These are phyloP conservation scores for Forbesichthys papilliferus DNA, from an alignment of 2,113 vertebrate species.

Conservation along the genomic window DNA sequence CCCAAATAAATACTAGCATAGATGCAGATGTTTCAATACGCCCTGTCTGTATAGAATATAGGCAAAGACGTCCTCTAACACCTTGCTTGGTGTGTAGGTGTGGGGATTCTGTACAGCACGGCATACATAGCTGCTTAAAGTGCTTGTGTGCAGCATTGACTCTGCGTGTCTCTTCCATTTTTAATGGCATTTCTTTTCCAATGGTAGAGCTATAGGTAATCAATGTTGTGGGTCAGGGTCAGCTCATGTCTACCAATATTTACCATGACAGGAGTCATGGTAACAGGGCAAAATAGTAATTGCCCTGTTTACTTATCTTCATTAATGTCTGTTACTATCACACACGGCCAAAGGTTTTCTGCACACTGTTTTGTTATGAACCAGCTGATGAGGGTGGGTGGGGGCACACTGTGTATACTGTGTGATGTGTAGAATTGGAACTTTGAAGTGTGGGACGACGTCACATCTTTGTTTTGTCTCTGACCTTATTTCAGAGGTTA, in stretches of 20 bases:
- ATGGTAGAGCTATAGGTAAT: not conserved
- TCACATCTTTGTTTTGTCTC: not conserved
- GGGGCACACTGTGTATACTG: too few species aligned
- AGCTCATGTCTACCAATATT: not conserved
- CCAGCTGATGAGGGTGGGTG: not conserved
- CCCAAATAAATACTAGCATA: too few species aligned
- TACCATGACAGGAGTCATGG: constrained; percentile 20
- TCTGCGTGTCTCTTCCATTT: not conserved
- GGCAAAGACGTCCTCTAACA: too few species aligned
- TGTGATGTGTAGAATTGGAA: too few species aligned
- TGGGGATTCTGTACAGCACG: too few species aligned
- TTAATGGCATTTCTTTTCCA: not conserved
- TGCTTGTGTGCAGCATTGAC: not conserved
- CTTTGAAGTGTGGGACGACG: too few species aligned
- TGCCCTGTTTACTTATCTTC: constrained; percentile 39
- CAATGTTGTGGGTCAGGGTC: not conserved
- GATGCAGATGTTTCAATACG: too few species aligned
- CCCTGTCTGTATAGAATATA: too few species aligned
- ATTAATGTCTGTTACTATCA: constrained; percentile 48
- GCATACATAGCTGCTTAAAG: too few species aligned
- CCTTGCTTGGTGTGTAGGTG: too few species aligned
- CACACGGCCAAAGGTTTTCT: constrained; percentile 25
- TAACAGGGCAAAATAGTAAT: constrained; percentile 3
- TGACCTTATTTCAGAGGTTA: constrained; percentile 82
- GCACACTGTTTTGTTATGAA: not conserved